A percentile compares a stretch with the other conserved stretches of the same genome.
Conservation (phyloP, 2,888 invertebrate species). For the Dugesia japonica region DNA sequence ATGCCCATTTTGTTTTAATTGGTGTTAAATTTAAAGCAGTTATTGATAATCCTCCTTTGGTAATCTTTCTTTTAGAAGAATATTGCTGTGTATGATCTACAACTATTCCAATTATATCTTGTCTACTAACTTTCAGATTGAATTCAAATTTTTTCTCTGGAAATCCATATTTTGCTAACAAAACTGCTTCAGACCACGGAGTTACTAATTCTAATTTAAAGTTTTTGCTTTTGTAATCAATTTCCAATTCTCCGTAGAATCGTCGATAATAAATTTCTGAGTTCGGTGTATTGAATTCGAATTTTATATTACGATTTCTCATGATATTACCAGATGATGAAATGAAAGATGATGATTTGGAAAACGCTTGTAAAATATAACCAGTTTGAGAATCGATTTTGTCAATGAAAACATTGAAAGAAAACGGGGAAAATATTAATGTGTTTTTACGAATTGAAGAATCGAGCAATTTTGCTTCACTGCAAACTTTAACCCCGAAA, state of each 20-base stretch:
- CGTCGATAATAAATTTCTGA: conserved; percentile 13
- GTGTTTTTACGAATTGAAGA: background rate
- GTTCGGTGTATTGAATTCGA: conserved; percentile 27
- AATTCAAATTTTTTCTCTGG: background rate
- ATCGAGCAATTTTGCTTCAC: background rate
- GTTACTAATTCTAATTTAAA: conserved; percentile 23
- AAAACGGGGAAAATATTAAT: background rate
- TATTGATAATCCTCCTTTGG: background rate
- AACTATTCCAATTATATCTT: background rate
- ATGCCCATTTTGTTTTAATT: background rate
- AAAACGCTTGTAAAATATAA: conserved; percentile 12
- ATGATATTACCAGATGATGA: background rate
- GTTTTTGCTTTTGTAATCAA: background rate
- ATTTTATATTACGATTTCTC: background rate
- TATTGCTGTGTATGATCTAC: background rate
- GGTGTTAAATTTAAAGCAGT: background rate
- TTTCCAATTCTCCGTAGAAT: background rate
- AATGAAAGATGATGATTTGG: background rate
- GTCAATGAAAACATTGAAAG: background rate
- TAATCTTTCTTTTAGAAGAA: background rate
- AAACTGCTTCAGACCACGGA: background rate
- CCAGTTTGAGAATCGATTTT: conserved; percentile 22
- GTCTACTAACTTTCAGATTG: background rate
- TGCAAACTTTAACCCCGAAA: conserved; percentile 25
- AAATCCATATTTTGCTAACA: background rate